These are phyloP conservation scores for Hybos culiciformis DNA, from an alignment of 2,888 invertebrate species.

Conservation along the genomic window DNA sequence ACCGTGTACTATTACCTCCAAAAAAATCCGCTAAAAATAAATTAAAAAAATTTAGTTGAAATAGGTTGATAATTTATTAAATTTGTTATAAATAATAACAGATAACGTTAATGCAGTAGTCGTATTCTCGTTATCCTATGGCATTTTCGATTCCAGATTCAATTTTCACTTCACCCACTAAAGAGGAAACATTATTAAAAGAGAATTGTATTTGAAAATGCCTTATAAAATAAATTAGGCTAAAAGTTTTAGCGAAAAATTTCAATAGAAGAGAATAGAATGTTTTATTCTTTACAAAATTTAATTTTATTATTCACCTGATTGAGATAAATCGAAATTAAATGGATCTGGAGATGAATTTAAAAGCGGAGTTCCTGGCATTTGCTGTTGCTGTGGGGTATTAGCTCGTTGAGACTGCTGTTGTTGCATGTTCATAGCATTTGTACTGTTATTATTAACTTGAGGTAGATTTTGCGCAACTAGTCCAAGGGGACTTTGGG, in stretches of 20 bases:
- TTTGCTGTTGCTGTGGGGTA: constrained; percentile 16
- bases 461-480: constrained; percentile 28
- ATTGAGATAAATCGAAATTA: constrained; percentile 28
- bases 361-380: constrained; percentile 26
- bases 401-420: constrained; percentile 15
- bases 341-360: constrained; percentile 34
- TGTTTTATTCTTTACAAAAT: constrained; percentile 2
- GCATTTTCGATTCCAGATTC: too few species aligned
- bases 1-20: constrained; percentile 60
- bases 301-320: constrained; percentile 23
- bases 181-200: too few species aligned
- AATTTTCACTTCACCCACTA: too few species aligned
- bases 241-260: background rate
- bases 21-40: constrained; percentile 54
- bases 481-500: constrained; percentile 33
- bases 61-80: constrained; percentile 3
- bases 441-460: constrained; percentile 28
- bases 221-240: too few species aligned
- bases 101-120: background rate
- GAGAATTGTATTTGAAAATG: too few species aligned
- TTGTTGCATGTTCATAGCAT: constrained; percentile 22
- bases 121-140: background rate
- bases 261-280: background rate
- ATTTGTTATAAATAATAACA: background rate
- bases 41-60: constrained; percentile 10